phyloP scores from a whole-genome alignment of 2,888 invertebrate species.

The Malachius bipustulatus region DNA sequence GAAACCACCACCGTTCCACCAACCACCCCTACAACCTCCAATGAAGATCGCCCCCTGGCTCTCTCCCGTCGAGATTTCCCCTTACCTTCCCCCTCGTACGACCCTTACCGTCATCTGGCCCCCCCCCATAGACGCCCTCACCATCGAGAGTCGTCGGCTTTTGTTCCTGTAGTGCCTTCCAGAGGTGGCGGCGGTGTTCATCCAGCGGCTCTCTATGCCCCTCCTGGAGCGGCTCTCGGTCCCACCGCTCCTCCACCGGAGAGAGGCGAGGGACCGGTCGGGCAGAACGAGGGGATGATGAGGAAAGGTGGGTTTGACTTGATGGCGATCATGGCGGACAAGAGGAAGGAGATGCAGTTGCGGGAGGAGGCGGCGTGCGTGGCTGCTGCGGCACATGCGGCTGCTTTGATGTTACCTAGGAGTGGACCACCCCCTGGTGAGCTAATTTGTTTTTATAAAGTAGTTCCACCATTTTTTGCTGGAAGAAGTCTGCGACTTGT shows the following conservation, averaged over 20 bases:
- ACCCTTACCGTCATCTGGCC: conserved; percentile 38
- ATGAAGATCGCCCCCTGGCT: conserved; percentile 39
- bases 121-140: conserved; percentile 29
- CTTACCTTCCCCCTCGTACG: conserved; percentile 42
- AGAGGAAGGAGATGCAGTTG: conserved; percentile 68
- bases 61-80: conserved; percentile 42
- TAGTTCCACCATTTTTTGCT: no score
- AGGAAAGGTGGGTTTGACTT: conserved; percentile 52
- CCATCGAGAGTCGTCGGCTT: conserved; percentile 72
- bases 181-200: conserved; percentile 60
- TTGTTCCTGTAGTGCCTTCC: conserved; percentile 77
- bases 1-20: conserved; percentile 22
- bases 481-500: no score
- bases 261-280: conserved; percentile 5
- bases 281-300: conserved; percentile 10
- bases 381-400: conserved; percentile 35
- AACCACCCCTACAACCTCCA: no score
- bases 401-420: conserved; percentile 54
- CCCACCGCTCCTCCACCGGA: conserved; percentile 52
- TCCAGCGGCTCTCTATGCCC: conserved; percentile 57
- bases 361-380: conserved; percentile 53
- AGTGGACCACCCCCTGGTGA: conserved; percentile 40
- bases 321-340: conserved; percentile 85
- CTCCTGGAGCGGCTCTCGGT: no score
- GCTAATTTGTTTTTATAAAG: no score